Evolutionary conservation across 2,797 vertebrate genomes (phyloP), one percentile per base, ranked within the genome.

Genomic region (Eulemur rubriventer): DNA sequence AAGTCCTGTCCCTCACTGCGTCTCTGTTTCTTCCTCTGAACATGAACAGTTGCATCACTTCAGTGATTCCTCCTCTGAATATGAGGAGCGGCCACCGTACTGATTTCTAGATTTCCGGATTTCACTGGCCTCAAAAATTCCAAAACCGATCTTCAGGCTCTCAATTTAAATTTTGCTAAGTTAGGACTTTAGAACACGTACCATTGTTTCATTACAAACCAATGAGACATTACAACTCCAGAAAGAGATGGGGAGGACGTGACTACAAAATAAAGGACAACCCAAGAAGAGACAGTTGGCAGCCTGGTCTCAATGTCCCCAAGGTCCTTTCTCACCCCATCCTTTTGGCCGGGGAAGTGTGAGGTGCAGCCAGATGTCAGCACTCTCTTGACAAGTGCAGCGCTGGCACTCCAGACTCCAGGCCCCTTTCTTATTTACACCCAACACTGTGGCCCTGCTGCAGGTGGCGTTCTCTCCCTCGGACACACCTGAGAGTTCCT

Each of bases 391-490:
- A 61, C 16, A 2, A 3, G 28, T 38, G 7, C 38, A 6, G 48
- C 14, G 69, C 63, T 26, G 7, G 26, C 26, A 10, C 69, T 75
- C 6, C n/a, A 8, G 69, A 24, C 50, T 6, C 1, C 6, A 41
- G n/a, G 6, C 12, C n/a, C 50, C 35, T n/a, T 12, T n/a, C 72
- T 57, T 38, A 4, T 38, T 46, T 26, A 73, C 50, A 26, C 22
- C 61, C 50, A 91, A 81, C 65, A 52, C 52, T 10, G 4, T 6
- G 33, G 7, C 67, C 48, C 63, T 6, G 1, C 91, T 95, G 76
- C 93, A 98, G 97, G 84, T 89, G n/a, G 35, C 97, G 0, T 92
- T 80, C 67, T 50, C 75, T 5, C 48, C 94, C 14, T 65, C 55
- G 57, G 96, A 96, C 26, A 2, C 55, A 0, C 10, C 30, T 0